Conservation (phyloP, 2,113 vertebrate species). For the Scolopax mira region DNA sequence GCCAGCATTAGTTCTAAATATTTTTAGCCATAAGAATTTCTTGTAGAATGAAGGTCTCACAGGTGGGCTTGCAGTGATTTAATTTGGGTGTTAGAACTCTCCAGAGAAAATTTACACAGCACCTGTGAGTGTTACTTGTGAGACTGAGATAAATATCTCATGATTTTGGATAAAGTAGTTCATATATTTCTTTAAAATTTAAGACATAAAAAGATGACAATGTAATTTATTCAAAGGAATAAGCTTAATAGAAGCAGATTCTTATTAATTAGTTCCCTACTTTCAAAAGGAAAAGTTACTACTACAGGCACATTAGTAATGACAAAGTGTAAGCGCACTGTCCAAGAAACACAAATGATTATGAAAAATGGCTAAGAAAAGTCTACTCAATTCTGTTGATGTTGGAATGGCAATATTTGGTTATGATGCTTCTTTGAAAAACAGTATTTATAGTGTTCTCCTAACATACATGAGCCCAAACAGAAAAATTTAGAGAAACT, state of each 20-base stretch:
- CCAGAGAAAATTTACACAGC: background rate
- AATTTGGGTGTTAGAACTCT: background rate
- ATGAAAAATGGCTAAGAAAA: slow-evolving; percentile 58
- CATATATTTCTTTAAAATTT: background rate
- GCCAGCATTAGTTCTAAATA: background rate
- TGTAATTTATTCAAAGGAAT: background rate
- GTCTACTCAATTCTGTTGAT: slow-evolving; percentile 51
- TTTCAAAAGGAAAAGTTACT: slow-evolving; percentile 43
- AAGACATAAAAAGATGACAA: background rate
- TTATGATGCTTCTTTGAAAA: slow-evolving; percentile 53
- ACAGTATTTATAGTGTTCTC: slow-evolving; percentile 17
- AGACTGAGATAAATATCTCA: background rate
- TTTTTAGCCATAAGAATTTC: background rate
- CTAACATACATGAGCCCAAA: background rate
- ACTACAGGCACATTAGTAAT: slow-evolving; percentile 19
- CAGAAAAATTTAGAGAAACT: slow-evolving; percentile 39
- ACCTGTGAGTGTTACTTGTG: background rate
- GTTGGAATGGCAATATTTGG: slow-evolving; percentile 45
- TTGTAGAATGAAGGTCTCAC: background rate
- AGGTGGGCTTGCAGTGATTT: background rate
- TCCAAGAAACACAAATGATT: slow-evolving; percentile 66
- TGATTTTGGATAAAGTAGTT: background rate
- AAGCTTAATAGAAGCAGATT: background rate
- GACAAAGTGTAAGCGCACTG: background rate
- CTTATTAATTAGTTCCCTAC: slow-evolving; percentile 45